These are phyloP conservation scores for Cryptophagus acutangulus DNA, from an alignment of 2,888 invertebrate species.

Conservation along the genomic window DNA sequence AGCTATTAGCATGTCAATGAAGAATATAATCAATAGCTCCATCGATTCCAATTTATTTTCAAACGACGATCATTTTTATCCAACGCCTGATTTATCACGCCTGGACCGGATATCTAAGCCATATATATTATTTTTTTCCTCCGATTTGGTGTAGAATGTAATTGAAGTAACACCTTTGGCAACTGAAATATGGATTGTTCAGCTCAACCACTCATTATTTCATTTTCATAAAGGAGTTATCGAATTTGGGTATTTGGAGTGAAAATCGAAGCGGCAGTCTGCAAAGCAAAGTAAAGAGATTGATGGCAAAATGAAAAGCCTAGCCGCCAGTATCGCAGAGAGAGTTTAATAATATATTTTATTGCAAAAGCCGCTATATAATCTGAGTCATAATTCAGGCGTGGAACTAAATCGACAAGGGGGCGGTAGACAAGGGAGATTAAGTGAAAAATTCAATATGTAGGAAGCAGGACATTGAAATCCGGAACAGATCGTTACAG, in stretches of 20 bases:
- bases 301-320: too few species aligned
- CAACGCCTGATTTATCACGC: conserved; percentile 39
- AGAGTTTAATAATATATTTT: too few species aligned
- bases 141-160: conserved; percentile 35
- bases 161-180: conserved; percentile 3
- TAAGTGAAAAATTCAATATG: conserved; percentile 38
- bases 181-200: too few species aligned
- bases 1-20: conserved; percentile 35
- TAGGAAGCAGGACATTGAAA: conserved; percentile 36
- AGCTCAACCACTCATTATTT: too few species aligned
- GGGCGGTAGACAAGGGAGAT: conserved; percentile 15
- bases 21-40: conserved; percentile 39
- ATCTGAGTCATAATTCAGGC: conserved; percentile 22
- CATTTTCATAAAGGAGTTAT: too few species aligned
- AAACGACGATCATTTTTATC: conserved; percentile 41
- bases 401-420: conserved; percentile 11
- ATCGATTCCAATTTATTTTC: conserved; percentile 40
- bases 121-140: conserved; percentile 37
- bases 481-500: conserved; percentile 40
- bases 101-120: conserved; percentile 39
- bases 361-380: conserved; percentile 18
- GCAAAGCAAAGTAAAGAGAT: too few species aligned
- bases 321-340: too few species aligned
- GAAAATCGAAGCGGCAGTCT: too few species aligned
- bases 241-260: too few species aligned